A percentile compares a stretch with the other conserved stretches of the same genome.
These are phyloP conservation scores for Forbesichthys agassizii DNA, from an alignment of 2,113 vertebrate species.

Conservation along the genomic window DNA sequence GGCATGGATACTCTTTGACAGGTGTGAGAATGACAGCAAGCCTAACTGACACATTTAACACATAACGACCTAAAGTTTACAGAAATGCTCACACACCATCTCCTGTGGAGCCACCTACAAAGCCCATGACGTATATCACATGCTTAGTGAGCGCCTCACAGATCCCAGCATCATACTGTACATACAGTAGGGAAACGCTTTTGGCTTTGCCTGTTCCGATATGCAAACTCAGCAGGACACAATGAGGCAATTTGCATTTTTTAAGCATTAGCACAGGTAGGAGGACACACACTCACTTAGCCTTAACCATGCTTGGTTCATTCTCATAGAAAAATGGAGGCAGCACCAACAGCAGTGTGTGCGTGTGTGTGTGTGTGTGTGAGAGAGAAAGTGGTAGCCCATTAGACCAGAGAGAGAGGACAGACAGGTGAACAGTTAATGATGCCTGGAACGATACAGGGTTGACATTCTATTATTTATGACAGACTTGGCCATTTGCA, in stretches of 20 bases:
- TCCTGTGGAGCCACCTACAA: slow-evolving; percentile 1
- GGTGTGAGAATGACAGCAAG: background rate
- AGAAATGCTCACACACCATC: background rate
- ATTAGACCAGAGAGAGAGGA: slow-evolving; percentile 1
- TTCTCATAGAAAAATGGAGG: slow-evolving; percentile 14
- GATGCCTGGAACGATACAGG: slow-evolving; percentile 18
- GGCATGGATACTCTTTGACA: background rate
- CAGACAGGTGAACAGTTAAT: slow-evolving; percentile 5
- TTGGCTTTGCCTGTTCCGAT: background rate
- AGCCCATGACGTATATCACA: background rate
- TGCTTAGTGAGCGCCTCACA: background rate
- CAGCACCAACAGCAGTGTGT: background rate
- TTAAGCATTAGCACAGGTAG: slow-evolving; percentile 18
- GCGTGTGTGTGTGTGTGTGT: too few species aligned
- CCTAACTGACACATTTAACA: background rate
- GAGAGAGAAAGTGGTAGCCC: slow-evolving; percentile 5
- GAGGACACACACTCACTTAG: slow-evolving; percentile 4
- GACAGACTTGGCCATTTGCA: slow-evolving; percentile 32
- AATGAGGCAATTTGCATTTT: slow-evolving; percentile 24
- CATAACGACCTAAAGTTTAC: background rate
- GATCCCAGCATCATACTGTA: background rate
- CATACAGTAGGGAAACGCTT: background rate
- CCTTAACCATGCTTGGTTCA: background rate
- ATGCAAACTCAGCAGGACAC: background rate
- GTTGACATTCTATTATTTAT: slow-evolving; percentile 44